Base-by-base conservation (phyloP, 1,140 invertebrate genomes). In the Hesperophylax magnus region DNA sequence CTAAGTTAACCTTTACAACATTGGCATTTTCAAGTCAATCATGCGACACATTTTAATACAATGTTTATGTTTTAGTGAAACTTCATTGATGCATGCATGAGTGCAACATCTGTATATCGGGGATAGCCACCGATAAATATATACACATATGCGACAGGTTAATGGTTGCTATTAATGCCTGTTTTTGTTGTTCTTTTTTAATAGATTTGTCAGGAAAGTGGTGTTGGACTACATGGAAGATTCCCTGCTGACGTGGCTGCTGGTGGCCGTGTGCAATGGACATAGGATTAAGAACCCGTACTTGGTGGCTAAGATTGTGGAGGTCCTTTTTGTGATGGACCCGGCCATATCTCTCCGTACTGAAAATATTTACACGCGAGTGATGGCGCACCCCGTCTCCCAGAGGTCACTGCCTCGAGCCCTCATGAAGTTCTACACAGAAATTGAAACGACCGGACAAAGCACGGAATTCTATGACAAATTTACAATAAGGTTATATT, bases 381-480 rank as follows among this genome's bases (percentile, higher is more conserved):
- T 98, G 34, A 94, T 98, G 93, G 93, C 94, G 58, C 96, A 99
- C 88, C 94, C 94, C 53, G 92, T 99, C 84, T 96, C 97, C 2
- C 93, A 95, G 83, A 93, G 93, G 14, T 90, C 93, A 79, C 88
- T 99, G 53, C 95, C 97, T 0, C 95, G 97, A 72, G 94, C 95
- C 18, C 91, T 99, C 0, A 98, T 99, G 97, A 98, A 97, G 89
- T 99, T 99, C 89, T 99, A 99, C 88, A 97, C 97, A 85, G 98
- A 99, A 86, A 97, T 99, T 53, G 98, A 99, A 90, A 97, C 97
- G 3, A 99, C 98, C 14, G 98, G 98, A 22, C 96, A 98, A 71
- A 97, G 95, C 87, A 98, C 96, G 56, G 98, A 99, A 88, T 99
- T 99, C 90, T 99, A 99, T 87, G 98, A 99, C 89, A 99, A 99